A percentile compares a stretch with the other conserved stretches of the same genome.
Evolutionary conservation across 2,888 invertebrate species (phyloP).

Genomic region (Deroplatys truncata): DNA sequence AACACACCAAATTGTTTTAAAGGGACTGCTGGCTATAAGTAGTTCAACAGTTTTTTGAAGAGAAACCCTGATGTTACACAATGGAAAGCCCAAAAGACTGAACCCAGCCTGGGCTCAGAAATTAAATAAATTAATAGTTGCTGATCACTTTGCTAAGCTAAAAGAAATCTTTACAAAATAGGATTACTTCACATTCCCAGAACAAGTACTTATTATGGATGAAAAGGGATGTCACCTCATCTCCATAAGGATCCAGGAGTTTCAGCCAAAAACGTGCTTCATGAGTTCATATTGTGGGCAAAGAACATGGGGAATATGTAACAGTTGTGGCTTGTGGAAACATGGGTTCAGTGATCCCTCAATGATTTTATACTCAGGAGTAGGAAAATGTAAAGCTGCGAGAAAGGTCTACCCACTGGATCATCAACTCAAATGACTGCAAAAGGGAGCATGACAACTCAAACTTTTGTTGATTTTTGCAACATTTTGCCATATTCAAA

Average conservation of each 20-base stretch:
- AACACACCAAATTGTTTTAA: not conserved
- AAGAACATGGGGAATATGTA: not conserved
- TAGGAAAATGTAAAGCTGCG: constrained; percentile 4
- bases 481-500: constrained; percentile 32
- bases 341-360: constrained; percentile 1
- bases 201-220: too few species aligned
- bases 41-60: constrained; percentile 3
- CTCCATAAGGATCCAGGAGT: not conserved
- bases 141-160: not conserved
- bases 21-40: not conserved
- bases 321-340: constrained; percentile 7
- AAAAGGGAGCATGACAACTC: constrained; percentile 34
- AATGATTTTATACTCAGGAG: not conserved
- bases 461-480: constrained; percentile 29
- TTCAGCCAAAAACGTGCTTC: not conserved
- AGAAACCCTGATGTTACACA: too few species aligned
- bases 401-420: constrained; percentile 30
- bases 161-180: too few species aligned
- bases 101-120: constrained; percentile 2
- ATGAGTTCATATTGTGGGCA: too few species aligned
- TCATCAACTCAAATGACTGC: constrained; percentile 32
- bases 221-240: not conserved
- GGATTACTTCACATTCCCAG: too few species aligned
- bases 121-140: not conserved
- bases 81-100: not conserved